Base-by-base conservation (phyloP, 1,140 invertebrate genomes). In the Drosophila nannoptera region DNA sequence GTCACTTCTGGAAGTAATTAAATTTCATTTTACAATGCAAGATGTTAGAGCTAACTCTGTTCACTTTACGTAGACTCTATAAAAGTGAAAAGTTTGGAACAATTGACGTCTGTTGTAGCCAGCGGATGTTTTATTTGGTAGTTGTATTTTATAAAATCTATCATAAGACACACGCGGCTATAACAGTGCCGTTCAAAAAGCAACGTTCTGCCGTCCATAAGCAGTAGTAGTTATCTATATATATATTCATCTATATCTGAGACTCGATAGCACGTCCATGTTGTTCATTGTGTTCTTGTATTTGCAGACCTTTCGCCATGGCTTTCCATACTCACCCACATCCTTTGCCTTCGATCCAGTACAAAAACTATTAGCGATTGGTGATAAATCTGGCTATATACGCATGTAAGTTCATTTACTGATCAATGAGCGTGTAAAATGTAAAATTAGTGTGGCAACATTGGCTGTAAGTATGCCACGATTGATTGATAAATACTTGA, bases 341-440 rank as follows among this genome's bases (percentile, higher is more conserved):
- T 96, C 97, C 42, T 91, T 99, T 90, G 98, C 98, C 48, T 99
- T 97, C 92, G 98, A 99, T 92, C 97, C 98, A 45, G 94, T 99
- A 77, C 98, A 99, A 91, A 96, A 95, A 90, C 92, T 99, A 52
- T 92, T 99, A 84, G 98, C 97, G 40, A 97, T 99, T 90, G 98
- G 98, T 62, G 98, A 98, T 84, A 98, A 97, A 91, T 94, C 94
- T 77, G 98, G 98, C 88, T 96, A 95, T 71, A 93, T 99, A 64
- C 93, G 98, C 92, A 95, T 99, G 96, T 98, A 98, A 76, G 86
- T 75, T 59, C 0, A 14, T 14, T 7, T 14, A 43, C 7, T 9
- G 5, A 14, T 43, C 40, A 14, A 42, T n/a, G 6, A 8, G 4
- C 22, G 22, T 22, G 1, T 22, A 22, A 22, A 22, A 22, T 22